phyloP scores from a whole-genome alignment of 1,140 invertebrate genomes.

The Tetramorium alpestre region DNA sequence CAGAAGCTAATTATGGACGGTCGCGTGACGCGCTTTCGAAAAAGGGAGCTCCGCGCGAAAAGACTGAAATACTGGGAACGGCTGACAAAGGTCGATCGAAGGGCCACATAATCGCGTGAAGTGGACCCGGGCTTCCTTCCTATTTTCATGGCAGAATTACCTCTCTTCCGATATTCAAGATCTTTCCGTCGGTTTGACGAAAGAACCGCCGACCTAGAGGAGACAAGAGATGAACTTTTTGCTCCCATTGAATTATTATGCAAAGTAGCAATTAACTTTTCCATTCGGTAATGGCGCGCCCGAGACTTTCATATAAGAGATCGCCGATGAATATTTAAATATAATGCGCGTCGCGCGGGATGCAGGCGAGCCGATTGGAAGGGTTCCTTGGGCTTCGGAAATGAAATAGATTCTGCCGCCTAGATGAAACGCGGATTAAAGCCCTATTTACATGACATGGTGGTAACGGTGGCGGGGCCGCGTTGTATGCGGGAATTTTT shows the following conservation, averaged over 20 bases:
- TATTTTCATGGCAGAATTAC: conserved; percentile 63
- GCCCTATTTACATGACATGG: conserved; percentile 55
- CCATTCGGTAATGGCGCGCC: conserved; percentile 66
- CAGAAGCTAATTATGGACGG: conserved; percentile 30
- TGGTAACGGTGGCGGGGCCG: conserved; percentile 5
- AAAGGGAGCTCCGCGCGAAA: not conserved
- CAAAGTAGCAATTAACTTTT: conserved; percentile 79
- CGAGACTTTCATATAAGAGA: conserved; percentile 73
- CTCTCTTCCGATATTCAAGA: conserved; percentile 67
- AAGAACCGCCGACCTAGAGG: conserved; percentile 14
- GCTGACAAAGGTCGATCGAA: conserved; percentile 46
- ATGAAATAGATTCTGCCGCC: conserved; percentile 55
- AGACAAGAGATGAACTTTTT: conserved; percentile 60
- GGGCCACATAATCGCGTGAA: conserved; percentile 63
- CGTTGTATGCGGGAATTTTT: conserved; percentile 63
- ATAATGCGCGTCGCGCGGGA: conserved; percentile 58
- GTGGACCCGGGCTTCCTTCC: conserved; percentile 32
- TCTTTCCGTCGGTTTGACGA: conserved; percentile 45
- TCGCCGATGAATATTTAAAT: conserved; percentile 78
- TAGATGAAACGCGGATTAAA: conserved; percentile 62
- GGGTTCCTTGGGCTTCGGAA: conserved; percentile 59
- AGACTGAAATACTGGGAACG: not conserved
- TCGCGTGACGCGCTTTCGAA: conserved; percentile 38
- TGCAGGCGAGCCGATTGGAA: conserved; percentile 31
- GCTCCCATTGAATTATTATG: conserved; percentile 78